Evolutionary conservation across 2,113 vertebrate genomes (phyloP).

Genomic region (Todiramphus chloris): DNA sequence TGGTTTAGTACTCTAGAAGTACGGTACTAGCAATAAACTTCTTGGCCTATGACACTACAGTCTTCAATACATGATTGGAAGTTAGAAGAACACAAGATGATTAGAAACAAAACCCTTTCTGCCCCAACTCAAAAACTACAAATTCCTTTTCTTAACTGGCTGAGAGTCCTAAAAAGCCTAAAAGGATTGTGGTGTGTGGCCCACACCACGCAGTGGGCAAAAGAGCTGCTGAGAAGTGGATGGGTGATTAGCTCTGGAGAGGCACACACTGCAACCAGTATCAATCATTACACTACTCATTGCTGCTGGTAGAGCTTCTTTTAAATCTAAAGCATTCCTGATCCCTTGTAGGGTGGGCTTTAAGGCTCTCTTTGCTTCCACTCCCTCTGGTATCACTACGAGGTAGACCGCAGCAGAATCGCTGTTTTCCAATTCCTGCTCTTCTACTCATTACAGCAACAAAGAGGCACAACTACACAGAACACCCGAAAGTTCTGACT

Average conservation of each 20-base stretch:
- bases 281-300: background rate
- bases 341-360: background rate
- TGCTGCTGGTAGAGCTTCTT: background rate
- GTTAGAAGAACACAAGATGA: background rate
- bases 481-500: background rate
- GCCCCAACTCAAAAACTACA: accelerated
- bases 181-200: background rate
- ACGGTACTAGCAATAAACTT: background rate
- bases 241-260: background rate
- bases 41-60: background rate
- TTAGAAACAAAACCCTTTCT: background rate
- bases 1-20: background rate
- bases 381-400: background rate
- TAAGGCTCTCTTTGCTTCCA: background rate
- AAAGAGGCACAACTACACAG: background rate
- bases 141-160: background rate
- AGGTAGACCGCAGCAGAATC: accelerated
- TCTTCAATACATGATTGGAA: background rate
- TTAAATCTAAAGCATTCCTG: background rate
- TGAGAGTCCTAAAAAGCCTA: background rate
- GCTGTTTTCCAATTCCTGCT: background rate
- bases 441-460: background rate
- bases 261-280: background rate
- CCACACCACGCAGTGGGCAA: accelerated
- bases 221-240: background rate